Evolutionary conservation across 2,113 vertebrate genomes (phyloP), one percentile per base, ranked within the genome.

Genomic region (Esox niger): DNA sequence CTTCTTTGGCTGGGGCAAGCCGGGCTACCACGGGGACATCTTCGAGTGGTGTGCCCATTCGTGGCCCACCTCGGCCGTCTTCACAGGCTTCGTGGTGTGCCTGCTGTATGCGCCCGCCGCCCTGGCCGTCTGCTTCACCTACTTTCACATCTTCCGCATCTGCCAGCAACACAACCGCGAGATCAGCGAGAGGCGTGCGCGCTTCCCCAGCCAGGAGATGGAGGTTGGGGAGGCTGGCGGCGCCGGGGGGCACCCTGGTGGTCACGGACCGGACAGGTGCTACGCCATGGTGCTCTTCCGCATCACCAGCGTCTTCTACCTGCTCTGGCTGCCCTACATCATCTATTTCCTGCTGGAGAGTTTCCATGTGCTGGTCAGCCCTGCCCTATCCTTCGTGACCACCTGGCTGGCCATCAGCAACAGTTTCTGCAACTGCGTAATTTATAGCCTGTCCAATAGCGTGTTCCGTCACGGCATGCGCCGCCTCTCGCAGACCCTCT

Each of bases 361-460:
- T 87, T 97, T 95, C 13, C 92, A 97, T 56, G 92, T 98, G 47
- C 83, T 98, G 82, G 93, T 96, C 46, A 99, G 92, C 78, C 92
- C 97, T 0, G 89, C 94, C 0, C 87, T 99, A 60, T 98, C 96
- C 69, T 99, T 99, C 83, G 87, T 99, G 70, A 99, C 97, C 0
- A 99, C 97, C 0, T 99, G 97, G 97, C 93, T 99, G 68, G 97
- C 97, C 76, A 99, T 98, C 84, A 99, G 97, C 93, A 99, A 99
- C 90, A 99, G 97, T 90, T 99, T 99, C 89, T 99, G 96, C 88
- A 99, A 99, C 93, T 99, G 96, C 91, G 94, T 99, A 63, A 98
- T 99, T 75, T 99, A 99, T 78, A 99, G 97, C 82, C 92, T 99
- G 79, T 98, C 96, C 82, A 99, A 98, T 81, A 98, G 97, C 10